Evolutionary conservation across 2,888 invertebrate species (phyloP).

Genomic region (Poecilus cupreus): DNA sequence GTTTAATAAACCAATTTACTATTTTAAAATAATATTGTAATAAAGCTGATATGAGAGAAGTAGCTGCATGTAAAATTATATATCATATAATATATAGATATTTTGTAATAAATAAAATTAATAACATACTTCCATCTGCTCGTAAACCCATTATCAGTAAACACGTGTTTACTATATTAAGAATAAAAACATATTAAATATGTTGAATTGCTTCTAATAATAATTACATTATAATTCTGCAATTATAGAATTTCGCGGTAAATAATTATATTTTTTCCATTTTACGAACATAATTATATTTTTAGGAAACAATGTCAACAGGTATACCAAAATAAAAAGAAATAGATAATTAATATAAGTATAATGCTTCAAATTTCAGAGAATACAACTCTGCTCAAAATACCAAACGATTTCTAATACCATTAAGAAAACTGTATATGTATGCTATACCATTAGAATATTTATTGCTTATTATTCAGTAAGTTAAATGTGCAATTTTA

Average conservation of each 20-base stretch:
- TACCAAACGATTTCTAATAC: slow-evolving; percentile 16
- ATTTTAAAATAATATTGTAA: too few species aligned
- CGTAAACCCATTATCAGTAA: neutral
- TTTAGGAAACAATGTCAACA: neutral
- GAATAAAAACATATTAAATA: neutral
- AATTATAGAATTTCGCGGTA: neutral
- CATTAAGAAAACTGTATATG: neutral
- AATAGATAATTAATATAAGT: neutral
- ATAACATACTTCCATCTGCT: too few species aligned
- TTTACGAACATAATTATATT: neutral
- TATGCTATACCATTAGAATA: neutral
- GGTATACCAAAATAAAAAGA: too few species aligned
- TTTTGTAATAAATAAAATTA: too few species aligned
- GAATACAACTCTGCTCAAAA: neutral
- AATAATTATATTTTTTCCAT: neutral
- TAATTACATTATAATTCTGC: slow-evolving; percentile 20
- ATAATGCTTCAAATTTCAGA: neutral
- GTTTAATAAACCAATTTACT: too few species aligned
- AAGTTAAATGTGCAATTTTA: neutral
- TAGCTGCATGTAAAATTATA: too few species aligned
- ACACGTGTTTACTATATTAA: neutral
- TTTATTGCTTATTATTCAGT: slow-evolving; percentile 10
- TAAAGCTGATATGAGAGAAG: too few species aligned
- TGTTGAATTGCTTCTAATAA: neutral
- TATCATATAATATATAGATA: too few species aligned